phyloP scores from a whole-genome alignment of 2,797 vertebrate genomes.

The Silurus aristotelis region DNA sequence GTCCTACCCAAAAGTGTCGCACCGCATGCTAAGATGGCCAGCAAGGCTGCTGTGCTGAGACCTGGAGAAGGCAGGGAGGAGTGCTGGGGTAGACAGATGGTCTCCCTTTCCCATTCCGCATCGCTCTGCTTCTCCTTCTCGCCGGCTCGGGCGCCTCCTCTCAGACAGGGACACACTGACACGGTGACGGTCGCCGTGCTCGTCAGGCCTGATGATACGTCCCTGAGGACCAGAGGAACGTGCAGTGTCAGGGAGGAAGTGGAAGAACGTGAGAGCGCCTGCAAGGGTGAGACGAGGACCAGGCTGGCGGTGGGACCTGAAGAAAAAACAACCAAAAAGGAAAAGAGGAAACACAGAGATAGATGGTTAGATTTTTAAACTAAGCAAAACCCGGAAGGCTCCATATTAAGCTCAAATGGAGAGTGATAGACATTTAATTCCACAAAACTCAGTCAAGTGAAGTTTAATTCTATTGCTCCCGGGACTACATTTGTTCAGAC shows the following conservation, averaged over 20 bases:
- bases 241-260: slow-evolving; percentile 79
- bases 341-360: slow-evolving; percentile 18
- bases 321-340: slow-evolving; percentile 16
- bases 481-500: slow-evolving; percentile 56
- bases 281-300: slow-evolving; percentile 77
- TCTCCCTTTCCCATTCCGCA: slow-evolving; percentile 76
- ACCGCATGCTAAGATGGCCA: slow-evolving; percentile 87
- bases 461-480: slow-evolving; percentile 54
- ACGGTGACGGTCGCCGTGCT: slow-evolving; percentile 87
- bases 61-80: slow-evolving; percentile 79
- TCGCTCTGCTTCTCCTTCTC: slow-evolving; percentile 74
- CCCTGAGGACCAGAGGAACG: slow-evolving; percentile 84
- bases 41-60: slow-evolving; percentile 87
- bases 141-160: slow-evolving; percentile 78
- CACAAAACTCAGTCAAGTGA: slow-evolving; percentile 62
- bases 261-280: slow-evolving; percentile 72
- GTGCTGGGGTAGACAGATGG: slow-evolving; percentile 78
- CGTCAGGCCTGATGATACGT: slow-evolving; percentile 82
- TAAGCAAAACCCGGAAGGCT: neutral
- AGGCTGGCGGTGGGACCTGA: slow-evolving; percentile 86
- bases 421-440: slow-evolving; percentile 57
- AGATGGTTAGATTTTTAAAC: slow-evolving; percentile 13
- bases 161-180: slow-evolving; percentile 85
- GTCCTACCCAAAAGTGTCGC: slow-evolving; percentile 84
- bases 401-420: slow-evolving; percentile 53